Evolutionary conservation across 2,113 vertebrate species (phyloP), one percentile per base, ranked within the genome.

Genomic region (Atlantisia rogersi): DNA sequence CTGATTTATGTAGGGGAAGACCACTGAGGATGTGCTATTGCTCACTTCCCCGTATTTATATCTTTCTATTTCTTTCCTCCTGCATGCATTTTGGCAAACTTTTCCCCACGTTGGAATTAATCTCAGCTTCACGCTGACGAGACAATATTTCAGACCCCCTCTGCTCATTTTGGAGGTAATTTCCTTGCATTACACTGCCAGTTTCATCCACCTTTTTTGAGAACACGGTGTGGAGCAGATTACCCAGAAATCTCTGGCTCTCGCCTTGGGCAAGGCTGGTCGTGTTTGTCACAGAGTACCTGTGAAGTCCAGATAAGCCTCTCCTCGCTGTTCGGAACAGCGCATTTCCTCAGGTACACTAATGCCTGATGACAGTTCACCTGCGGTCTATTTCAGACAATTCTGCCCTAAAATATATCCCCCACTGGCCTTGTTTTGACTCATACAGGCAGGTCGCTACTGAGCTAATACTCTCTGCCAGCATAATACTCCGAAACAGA

Each of bases 271-370:
- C 74, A 95, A 92, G 80, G n/a, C 50, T 71, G 82, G 73, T 63
- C 11, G 0, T 53, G 39, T 92, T 95, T 95, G 35, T 84, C 88
- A 90, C 74, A 94, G 76, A 37, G 63, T 62, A 88, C 83, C 65
- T 89, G 77, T 56, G 62, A 92, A 91, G 78, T 76, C 58, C 77
- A 91, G 88, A 93, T 82, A 92, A 97, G 77, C 42, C 68, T 91
- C 70, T 76, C 50, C 81, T 75, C 3, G 0, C 44, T 89, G 48
- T 42, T 96, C 86, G 85, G 65, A 90, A 13, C 63, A 75, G 53
- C 68, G 63, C 28, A 42, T 89, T 40, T 69, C 86, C 65, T 84
- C 53, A 73, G 70, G 70, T 84, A 74, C 78, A 55, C 31, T 89
- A 76, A 91, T 55, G 37, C 25, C 50, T 6, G 2, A 32, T 0